Conservation (phyloP, 2,113 vertebrate species). For the Rutilus rutilus region DNA sequence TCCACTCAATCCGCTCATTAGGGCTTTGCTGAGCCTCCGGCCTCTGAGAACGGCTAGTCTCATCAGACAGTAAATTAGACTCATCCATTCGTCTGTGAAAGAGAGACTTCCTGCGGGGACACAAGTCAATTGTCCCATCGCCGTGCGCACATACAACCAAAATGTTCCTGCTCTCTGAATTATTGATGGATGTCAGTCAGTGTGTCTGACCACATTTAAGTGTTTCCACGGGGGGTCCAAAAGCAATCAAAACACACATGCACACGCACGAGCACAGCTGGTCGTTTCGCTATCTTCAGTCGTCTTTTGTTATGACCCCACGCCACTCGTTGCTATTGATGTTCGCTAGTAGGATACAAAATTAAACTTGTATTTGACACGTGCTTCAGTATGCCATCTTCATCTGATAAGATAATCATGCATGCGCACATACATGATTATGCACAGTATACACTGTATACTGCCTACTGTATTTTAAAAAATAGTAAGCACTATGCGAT, state of each 20-base stretch:
- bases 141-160: conserved; percentile 36
- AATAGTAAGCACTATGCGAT: not conserved
- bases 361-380: conserved; percentile 26
- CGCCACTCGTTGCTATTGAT: conserved; percentile 14
- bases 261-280: conserved; percentile 33
- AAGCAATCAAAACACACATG: conserved; percentile 68
- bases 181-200: conserved; percentile 75
- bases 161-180: conserved; percentile 67
- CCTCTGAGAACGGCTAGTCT: conserved; percentile 26
- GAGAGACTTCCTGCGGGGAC: conserved; percentile 46
- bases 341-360: conserved; percentile 2
- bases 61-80: conserved; percentile 54
- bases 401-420: conserved; percentile 31
- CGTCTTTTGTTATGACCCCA: conserved; percentile 16
- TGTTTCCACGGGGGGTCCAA: conserved; percentile 64
- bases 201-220: conserved; percentile 73
- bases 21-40: conserved; percentile 4
- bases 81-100: conserved; percentile 46
- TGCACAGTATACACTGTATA: too few relatives aligned
- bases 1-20: conserved; percentile 1
- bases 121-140: conserved; percentile 26
- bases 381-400: conserved; percentile 8
- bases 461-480: not conserved
- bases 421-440: not conserved
- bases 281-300: conserved; percentile 8